Evolutionary conservation across 2,113 vertebrate species (phyloP).

Genomic region (Xenopus laevis): DNA sequence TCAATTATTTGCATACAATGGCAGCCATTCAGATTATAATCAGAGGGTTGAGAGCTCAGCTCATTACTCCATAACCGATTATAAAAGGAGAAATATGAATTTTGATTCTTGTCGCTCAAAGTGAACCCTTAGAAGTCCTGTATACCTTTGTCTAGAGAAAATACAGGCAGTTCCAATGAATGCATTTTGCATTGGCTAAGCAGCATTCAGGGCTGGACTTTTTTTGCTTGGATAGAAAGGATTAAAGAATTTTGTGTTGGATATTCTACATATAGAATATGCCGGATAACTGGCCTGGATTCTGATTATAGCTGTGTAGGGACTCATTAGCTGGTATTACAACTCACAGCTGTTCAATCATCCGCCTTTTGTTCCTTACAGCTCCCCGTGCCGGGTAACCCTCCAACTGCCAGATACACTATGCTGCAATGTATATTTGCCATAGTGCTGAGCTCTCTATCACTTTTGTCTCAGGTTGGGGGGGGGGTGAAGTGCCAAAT

Average conservation of each 20-base stretch:
- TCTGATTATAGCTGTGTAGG: conserved; percentile 21
- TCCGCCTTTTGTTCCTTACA: conserved; percentile 26
- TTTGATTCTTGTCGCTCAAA: too few species aligned
- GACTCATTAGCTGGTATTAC: background rate
- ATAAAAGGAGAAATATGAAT: too few species aligned
- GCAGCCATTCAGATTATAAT: too few species aligned
- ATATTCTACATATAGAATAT: background rate
- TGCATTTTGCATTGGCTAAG: too few species aligned
- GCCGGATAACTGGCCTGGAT: conserved; percentile 10
- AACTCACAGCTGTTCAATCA: conserved; percentile 18
- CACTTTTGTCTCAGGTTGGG: conserved; percentile 1
- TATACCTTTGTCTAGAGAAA: too few species aligned
- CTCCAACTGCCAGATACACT: background rate
- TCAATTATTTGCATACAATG: too few species aligned
- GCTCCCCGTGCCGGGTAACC: conserved; percentile 31
- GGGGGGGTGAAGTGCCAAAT: conserved; percentile 4
- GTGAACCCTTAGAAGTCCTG: too few species aligned
- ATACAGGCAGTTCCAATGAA: too few species aligned
- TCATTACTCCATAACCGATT: too few species aligned
- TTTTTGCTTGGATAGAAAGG: conserved; percentile 8
- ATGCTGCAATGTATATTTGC: conserved; percentile 8
- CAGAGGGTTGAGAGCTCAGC: too few species aligned
- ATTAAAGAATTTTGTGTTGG: background rate
- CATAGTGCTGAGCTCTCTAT: conserved; percentile 23
- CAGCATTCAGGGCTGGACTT: too few species aligned